phyloP scores from a whole-genome alignment of 2,113 vertebrate species.

The Clarias gariepinus region DNA sequence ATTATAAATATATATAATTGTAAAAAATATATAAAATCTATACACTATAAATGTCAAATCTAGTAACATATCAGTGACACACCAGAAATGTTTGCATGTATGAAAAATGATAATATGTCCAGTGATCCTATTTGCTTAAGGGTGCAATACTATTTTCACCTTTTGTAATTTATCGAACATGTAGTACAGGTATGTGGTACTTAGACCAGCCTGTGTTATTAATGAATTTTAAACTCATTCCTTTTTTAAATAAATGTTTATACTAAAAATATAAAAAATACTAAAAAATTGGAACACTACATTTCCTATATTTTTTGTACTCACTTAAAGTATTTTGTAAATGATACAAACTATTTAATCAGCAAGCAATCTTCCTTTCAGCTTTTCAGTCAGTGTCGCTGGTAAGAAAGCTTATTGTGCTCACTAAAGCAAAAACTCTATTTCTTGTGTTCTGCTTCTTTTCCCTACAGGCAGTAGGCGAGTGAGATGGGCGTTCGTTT shows the following conservation, averaged over 20 bases:
- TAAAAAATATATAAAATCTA: too few species aligned
- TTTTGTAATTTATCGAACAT: background rate
- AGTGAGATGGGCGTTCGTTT: conserved; percentile 89
- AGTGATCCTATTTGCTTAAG: background rate
- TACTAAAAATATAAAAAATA: too few species aligned
- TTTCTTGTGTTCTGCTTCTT: conserved; percentile 5
- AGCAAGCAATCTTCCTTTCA: background rate
- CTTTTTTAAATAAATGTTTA: background rate
- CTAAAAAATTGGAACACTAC: too few species aligned
- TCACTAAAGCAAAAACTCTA: background rate
- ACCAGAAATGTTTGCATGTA: background rate
- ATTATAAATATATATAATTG: too few species aligned
- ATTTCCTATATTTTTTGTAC: background rate
- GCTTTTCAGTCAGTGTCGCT: background rate
- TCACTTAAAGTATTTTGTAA: background rate
- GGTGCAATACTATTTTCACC: background rate
- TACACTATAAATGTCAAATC: background rate
- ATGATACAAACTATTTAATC: background rate
- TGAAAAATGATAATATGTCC: background rate
- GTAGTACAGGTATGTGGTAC: background rate
- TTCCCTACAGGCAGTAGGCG: conserved; percentile 74
- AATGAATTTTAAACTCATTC: background rate
- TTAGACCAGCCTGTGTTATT: background rate
- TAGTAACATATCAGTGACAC: background rate
- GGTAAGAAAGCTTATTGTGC: background rate